Evolutionary conservation across 2,888 invertebrate species (phyloP).

Genomic region (Clepsis dumicolana): DNA sequence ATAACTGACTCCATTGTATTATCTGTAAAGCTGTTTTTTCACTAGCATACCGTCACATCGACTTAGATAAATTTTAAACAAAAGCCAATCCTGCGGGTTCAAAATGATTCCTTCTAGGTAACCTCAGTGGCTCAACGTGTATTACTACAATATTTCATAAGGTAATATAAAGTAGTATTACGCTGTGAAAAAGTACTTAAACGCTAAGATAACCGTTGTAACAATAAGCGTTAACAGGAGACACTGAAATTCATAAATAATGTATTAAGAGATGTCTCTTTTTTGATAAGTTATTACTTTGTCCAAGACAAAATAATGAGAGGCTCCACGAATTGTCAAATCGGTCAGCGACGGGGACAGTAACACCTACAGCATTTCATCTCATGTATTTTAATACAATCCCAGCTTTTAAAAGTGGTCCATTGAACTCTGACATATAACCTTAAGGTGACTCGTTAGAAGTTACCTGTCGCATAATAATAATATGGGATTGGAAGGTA

Average conservation of each 20-base stretch:
- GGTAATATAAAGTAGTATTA: no score
- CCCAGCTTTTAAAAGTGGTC: conserved; percentile 1
- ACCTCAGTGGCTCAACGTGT: no score
- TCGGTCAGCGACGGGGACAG: neutral
- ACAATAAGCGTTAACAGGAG: no score
- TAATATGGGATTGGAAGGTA: neutral
- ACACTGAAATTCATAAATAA: neutral
- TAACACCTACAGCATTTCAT: conserved; percentile 9
- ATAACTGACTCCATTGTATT: no score
- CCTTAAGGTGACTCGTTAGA: conserved; percentile 12
- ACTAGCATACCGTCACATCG: no score
- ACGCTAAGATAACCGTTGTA: no score
- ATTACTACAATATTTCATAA: no score
- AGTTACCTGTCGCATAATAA: neutral
- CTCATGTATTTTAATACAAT: conserved; percentile 6
- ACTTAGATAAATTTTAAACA: no score
- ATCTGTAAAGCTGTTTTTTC: neutral
- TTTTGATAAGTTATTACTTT: conserved; percentile 4
- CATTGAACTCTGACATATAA: conserved; percentile 16
- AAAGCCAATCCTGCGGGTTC: no score
- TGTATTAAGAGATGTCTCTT: neutral
- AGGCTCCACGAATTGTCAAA: neutral
- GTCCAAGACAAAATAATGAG: conserved; percentile 2
- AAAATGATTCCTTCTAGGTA: no score
- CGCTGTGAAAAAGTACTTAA: no score